These are phyloP conservation scores for Anoura caudifer DNA, from an alignment of 2,113 vertebrate genomes.

Conservation along the genomic window DNA sequence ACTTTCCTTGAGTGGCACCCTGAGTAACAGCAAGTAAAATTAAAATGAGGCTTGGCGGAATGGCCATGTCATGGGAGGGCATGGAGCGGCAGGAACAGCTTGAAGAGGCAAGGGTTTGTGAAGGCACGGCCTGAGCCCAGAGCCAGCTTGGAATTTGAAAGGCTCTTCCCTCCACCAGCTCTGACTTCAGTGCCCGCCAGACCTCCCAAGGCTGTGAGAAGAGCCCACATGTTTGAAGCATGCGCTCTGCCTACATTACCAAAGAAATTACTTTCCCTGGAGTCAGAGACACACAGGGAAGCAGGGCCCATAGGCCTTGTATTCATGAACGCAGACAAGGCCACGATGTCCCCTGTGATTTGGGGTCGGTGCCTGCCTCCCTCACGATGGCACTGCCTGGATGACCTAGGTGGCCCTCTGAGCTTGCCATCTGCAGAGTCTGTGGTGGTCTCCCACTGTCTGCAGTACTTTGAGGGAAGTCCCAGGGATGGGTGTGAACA, in stretches of 20 bases:
- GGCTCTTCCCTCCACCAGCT: not conserved
- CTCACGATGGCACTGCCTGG: not conserved
- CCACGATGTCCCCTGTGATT: not conserved
- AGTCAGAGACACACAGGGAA: not conserved
- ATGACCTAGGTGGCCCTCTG: not conserved
- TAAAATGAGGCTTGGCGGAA: not conserved
- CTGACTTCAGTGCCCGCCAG: not conserved
- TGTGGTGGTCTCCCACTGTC: not conserved
- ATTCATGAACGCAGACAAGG: not conserved
- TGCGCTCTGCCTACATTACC: not conserved
- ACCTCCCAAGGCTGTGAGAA: no score
- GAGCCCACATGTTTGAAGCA: not conserved
- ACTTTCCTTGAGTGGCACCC: not conserved
- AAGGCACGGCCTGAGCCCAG: not conserved
- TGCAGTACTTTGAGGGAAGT: not conserved
- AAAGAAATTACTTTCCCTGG: not conserved
- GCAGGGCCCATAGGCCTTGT: not conserved
- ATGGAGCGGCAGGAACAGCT: not conserved
- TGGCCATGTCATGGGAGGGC: accelerated
- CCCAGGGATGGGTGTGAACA: not conserved
- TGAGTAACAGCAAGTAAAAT: not conserved
- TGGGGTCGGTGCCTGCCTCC: not conserved
- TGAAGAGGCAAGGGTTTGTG: not conserved
- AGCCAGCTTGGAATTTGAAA: no score
- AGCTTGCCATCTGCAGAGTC: not conserved